Conservation (phyloP, 2,888 invertebrate genomes). For the Andrena bucephala region DNA sequence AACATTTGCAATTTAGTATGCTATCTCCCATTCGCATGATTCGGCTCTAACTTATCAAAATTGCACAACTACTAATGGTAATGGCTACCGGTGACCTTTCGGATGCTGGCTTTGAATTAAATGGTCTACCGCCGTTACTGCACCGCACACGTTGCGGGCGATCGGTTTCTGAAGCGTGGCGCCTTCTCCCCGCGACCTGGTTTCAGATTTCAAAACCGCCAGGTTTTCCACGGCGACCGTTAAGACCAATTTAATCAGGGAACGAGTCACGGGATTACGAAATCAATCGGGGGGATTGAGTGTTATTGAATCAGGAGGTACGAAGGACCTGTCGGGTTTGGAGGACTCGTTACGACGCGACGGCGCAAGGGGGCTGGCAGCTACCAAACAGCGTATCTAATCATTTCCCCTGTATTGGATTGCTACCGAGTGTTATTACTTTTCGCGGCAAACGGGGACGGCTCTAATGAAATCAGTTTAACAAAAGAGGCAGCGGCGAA, state of each 20-base stretch:
- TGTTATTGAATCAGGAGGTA: slow-evolving; percentile 14
- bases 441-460: not conserved
- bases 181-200: not conserved
- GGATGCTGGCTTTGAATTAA: not conserved
- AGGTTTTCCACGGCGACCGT: not conserved
- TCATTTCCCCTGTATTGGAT: slow-evolving; percentile 1
- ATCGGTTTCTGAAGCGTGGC: not conserved
- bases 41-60: too few relatives aligned
- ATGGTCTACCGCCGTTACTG: not conserved
- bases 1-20: too few relatives aligned
- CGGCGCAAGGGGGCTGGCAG: not conserved
- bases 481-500: not conserved
- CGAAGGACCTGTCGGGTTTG: not conserved
- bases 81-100: not conserved
- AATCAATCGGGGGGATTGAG: slow-evolving; percentile 9
- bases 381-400: slow-evolving; percentile 7
- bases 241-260: slow-evolving; percentile 21
- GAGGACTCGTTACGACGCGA: not conserved
- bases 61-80: not conserved
- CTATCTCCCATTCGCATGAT: too few relatives aligned
- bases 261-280: not conserved
- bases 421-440: slow-evolving; percentile 3
- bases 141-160: not conserved
- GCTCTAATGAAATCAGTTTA: not conserved
- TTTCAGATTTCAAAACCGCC: not conserved